Evolutionary conservation across 2,888 invertebrate genomes (phyloP).

Genomic region (Stenichneumon culpator): DNA sequence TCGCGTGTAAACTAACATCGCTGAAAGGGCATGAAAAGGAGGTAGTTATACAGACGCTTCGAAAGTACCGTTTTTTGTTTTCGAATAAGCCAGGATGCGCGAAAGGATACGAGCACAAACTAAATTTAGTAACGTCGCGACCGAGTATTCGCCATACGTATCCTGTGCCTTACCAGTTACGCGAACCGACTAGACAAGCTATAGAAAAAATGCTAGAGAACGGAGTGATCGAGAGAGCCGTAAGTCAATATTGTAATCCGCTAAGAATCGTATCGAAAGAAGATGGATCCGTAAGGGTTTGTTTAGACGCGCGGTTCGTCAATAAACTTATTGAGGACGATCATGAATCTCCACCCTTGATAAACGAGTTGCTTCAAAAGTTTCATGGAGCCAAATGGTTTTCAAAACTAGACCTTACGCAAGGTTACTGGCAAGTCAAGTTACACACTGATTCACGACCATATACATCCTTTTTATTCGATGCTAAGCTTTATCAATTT

Average conservation of each 20-base stretch:
- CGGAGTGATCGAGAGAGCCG: neutral
- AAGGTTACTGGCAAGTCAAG: neutral
- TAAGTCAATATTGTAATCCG: neutral
- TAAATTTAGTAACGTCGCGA: neutral
- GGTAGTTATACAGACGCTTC: neutral
- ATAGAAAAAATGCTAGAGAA: neutral
- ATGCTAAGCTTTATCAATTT: constrained; percentile 72
- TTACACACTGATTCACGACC: constrained; percentile 58
- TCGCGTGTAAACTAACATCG: constrained; percentile 3
- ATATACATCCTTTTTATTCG: constrained; percentile 70
- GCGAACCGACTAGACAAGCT: neutral
- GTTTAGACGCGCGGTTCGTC: neutral
- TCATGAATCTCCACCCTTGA: neutral
- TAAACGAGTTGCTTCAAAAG: constrained; percentile 57
- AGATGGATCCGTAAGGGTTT: neutral
- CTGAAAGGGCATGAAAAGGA: neutral
- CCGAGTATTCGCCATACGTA: neutral
- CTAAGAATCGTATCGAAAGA: neutral
- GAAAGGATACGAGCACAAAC: neutral
- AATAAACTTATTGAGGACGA: neutral
- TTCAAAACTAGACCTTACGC: neutral
- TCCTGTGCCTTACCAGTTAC: neutral
- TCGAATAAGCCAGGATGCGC: neutral
- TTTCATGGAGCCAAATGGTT: constrained; percentile 36
- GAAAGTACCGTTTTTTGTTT: neutral